These are phyloP conservation scores for Brachyhypopomus occidentalis DNA, from an alignment of 2,113 vertebrate genomes.

Conservation along the genomic window DNA sequence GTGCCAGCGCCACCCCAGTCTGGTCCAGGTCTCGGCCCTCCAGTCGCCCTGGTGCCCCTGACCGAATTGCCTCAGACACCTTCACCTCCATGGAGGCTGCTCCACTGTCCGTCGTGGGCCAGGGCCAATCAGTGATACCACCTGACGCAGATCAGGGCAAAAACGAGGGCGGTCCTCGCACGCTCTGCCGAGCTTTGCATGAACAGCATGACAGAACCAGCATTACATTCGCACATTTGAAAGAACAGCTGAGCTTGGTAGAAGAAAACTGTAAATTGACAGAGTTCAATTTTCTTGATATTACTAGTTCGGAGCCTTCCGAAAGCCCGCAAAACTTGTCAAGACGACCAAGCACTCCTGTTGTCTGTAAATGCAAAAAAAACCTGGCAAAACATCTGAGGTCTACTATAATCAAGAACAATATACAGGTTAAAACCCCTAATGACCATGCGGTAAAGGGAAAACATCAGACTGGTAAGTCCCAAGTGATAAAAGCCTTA, in stretches of 20 bases:
- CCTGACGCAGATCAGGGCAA: background rate
- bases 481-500: background rate
- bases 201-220: background rate
- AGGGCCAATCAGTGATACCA: background rate
- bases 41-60: background rate
- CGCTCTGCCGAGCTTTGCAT: background rate
- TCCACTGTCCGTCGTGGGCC: background rate
- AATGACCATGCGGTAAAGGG: background rate
- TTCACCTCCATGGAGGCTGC: background rate
- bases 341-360: slow-evolving; percentile 4
- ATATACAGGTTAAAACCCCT: background rate
- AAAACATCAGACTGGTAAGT: background rate
- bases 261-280: background rate
- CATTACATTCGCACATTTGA: background rate
- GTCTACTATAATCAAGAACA: background rate
- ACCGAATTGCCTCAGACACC: too few relatives aligned
- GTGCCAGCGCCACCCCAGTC: background rate
- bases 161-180: background rate
- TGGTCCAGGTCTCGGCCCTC: background rate
- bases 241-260: background rate
- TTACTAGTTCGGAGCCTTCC: background rate
- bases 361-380: background rate
- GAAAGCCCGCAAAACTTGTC: background rate
- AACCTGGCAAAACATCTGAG: background rate
- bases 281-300: background rate